These are phyloP conservation scores for Dendronephthya gigantea DNA, from an alignment of 64 coral and sea anemone species.

Conservation along the genomic window DNA sequence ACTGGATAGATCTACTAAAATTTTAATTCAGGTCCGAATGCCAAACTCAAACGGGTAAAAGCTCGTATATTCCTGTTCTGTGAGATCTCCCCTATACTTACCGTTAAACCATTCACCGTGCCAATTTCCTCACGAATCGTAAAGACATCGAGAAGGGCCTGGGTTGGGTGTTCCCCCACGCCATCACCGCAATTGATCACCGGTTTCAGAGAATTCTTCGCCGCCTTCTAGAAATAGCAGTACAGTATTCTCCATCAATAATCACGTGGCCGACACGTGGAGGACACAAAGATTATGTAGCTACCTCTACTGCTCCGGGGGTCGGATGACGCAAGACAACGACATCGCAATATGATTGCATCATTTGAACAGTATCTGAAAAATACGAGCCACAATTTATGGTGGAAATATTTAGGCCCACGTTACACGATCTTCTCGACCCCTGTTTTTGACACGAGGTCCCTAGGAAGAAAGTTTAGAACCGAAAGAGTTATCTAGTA, in stretches of 20 bases:
- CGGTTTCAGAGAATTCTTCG: slow-evolving; percentile 64
- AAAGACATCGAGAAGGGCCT: slow-evolving; percentile 90
- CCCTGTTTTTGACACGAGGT: too few species aligned
- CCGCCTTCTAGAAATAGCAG: slow-evolving; percentile 47
- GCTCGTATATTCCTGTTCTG: too few species aligned
- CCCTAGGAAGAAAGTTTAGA: too few species aligned
- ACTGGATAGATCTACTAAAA: too few species aligned
- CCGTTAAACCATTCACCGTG: slow-evolving; percentile 93
- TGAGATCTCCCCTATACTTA: slow-evolving; percentile 19
- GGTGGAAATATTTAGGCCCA: background rate
- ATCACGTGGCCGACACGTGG: background rate
- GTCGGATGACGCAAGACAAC: slow-evolving; percentile 73
- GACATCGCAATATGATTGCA: slow-evolving; percentile 90
- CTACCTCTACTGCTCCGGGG: slow-evolving; percentile 67
- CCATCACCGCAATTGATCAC: slow-evolving; percentile 94
- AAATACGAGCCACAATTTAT: background rate
- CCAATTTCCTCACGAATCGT: slow-evolving; percentile 98
- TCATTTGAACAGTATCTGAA: slow-evolving; percentile 72
- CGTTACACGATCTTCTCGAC: too few species aligned
- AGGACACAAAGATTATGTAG: too few species aligned
- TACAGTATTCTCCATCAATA: background rate
- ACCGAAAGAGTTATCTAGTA: too few species aligned
- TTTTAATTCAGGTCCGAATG: too few species aligned
- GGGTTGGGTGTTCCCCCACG: slow-evolving; percentile 89
- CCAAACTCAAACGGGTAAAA: too few species aligned